Percentiles rank a stretch among this genome's conserved stretches.
Evolutionary conservation across 2,888 invertebrate species (phyloP).

Genomic region (Balanococcus diminutus): DNA sequence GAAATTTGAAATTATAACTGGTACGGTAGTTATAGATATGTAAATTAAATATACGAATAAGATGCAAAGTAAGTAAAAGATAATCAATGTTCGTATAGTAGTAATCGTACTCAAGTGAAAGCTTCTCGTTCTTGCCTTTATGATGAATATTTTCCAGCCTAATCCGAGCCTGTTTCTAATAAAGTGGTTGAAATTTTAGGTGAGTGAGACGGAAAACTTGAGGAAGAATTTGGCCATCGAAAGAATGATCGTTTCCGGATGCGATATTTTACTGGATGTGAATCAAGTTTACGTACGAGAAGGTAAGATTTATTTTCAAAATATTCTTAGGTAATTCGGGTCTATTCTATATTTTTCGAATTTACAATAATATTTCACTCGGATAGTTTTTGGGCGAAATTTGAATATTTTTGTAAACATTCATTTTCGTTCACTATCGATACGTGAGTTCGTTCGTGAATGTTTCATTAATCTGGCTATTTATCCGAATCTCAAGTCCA

Average conservation of each 20-base stretch:
- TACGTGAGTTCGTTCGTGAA: too few relatives aligned
- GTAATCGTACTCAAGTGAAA: background rate
- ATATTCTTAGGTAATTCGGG: too few relatives aligned
- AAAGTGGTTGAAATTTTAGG: conserved; percentile 64
- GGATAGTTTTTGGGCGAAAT: too few relatives aligned
- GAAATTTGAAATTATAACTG: background rate
- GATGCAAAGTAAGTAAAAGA: background rate
- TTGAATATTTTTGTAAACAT: too few relatives aligned
- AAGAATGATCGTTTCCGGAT: conserved; percentile 91
- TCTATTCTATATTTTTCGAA: background rate
- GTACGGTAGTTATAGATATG: background rate
- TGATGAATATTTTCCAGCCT: background rate
- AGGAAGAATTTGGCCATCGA: conserved; percentile 90
- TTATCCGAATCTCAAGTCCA: too few relatives aligned
- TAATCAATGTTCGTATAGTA: background rate
- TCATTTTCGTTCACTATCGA: too few relatives aligned
- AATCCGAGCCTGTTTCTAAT: background rate
- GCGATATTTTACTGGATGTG: conserved; percentile 88
- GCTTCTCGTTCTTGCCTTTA: background rate
- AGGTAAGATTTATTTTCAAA: conserved; percentile 65
- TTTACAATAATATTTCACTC: too few relatives aligned
- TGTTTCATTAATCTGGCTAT: too few relatives aligned
- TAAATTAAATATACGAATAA: background rate
- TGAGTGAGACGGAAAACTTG: conserved; percentile 90
- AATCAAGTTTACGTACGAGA: conserved; percentile 93